phyloP scores from a whole-genome alignment of 37 sponge, comb jelly and placozoan species.

The Mnemiopsis leidyi region DNA sequence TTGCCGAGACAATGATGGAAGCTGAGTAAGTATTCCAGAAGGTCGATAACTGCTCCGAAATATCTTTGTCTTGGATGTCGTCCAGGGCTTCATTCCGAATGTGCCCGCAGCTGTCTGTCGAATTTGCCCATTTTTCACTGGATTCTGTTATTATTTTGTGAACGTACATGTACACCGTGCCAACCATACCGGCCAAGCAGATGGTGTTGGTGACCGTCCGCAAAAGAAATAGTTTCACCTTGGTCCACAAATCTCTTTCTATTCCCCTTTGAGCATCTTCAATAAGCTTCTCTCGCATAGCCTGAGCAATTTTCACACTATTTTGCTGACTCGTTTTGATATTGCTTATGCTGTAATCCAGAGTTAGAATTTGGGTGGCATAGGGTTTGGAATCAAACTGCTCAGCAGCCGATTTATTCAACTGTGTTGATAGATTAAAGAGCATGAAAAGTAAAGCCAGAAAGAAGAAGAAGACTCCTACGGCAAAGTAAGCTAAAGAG shows the following conservation, averaged over 20 bases:
- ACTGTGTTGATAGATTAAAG: background rate
- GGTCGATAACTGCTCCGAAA: background rate
- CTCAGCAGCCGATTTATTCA: slow-evolving; percentile 24
- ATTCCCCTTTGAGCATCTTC: background rate
- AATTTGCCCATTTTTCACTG: background rate
- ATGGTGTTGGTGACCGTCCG: slow-evolving; percentile 7
- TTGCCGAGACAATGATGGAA: slow-evolving; percentile 18
- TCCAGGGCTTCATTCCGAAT: background rate
- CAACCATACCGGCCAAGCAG: background rate
- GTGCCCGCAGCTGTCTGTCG: background rate
- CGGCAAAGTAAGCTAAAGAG: slow-evolving; percentile 6
- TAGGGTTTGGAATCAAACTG: background rate
- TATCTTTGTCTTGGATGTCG: background rate
- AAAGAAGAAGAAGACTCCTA: slow-evolving; percentile 12
- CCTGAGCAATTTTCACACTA: background rate
- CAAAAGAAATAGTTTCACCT: background rate
- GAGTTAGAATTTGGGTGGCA: background rate
- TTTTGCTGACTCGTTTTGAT: background rate
- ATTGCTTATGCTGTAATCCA: slow-evolving; percentile 1
- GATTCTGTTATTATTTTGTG: background rate
- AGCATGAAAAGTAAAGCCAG: background rate
- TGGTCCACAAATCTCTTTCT: background rate
- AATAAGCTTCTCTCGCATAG: slow-evolving; percentile 2
- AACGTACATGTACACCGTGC: background rate
- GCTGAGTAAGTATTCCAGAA: slow-evolving; percentile 42